A percentile compares a stretch with the other conserved stretches of the same genome.
These are phyloP conservation scores for Nylanderia fulva DNA, from an alignment of 1,140 invertebrate species.

Conservation along the genomic window DNA sequence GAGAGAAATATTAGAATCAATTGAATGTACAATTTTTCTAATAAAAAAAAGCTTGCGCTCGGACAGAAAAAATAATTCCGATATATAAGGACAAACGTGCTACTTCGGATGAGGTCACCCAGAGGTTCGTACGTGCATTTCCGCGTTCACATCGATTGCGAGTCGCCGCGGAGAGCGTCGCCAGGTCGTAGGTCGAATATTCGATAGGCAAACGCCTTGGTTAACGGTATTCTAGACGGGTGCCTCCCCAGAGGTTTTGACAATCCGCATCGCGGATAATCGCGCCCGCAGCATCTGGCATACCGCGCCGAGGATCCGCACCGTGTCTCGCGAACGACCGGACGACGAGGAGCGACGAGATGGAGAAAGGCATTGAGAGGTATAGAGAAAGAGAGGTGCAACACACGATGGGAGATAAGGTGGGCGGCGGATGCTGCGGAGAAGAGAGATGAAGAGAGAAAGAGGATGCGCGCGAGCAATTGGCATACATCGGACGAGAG, in stretches of 20 bases:
- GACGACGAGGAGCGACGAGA: background rate
- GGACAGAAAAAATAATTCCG: constrained; percentile 26
- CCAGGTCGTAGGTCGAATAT: constrained; percentile 74
- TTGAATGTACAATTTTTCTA: too few relatives aligned
- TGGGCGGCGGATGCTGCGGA: constrained; percentile 34
- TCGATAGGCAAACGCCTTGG: constrained; percentile 71
- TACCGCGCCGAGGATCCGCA: constrained; percentile 57
- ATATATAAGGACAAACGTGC: constrained; percentile 69
- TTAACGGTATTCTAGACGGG: constrained; percentile 70
- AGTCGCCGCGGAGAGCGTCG: constrained; percentile 59
- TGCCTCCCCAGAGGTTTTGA: constrained; percentile 71
- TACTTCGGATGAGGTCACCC: constrained; percentile 65
- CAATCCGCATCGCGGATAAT: constrained; percentile 69
- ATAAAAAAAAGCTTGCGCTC: constrained; percentile 58
- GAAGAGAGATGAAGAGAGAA: constrained; percentile 47
- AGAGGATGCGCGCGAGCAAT: constrained; percentile 48
- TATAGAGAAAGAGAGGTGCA: background rate
- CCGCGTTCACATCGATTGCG: constrained; percentile 70
- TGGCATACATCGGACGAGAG: constrained; percentile 77
- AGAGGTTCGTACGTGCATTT: constrained; percentile 62
- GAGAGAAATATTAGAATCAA: constrained; percentile 10
- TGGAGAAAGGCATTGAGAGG: constrained; percentile 5
- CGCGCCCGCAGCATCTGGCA: constrained; percentile 57
- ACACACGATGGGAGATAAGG: constrained; percentile 21
- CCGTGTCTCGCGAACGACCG: constrained; percentile 7